Percentiles rank a stretch among this genome's conserved stretches.
Evolutionary conservation across 2,888 invertebrate genomes (phyloP).

Genomic region (Heliconius charithonia): DNA sequence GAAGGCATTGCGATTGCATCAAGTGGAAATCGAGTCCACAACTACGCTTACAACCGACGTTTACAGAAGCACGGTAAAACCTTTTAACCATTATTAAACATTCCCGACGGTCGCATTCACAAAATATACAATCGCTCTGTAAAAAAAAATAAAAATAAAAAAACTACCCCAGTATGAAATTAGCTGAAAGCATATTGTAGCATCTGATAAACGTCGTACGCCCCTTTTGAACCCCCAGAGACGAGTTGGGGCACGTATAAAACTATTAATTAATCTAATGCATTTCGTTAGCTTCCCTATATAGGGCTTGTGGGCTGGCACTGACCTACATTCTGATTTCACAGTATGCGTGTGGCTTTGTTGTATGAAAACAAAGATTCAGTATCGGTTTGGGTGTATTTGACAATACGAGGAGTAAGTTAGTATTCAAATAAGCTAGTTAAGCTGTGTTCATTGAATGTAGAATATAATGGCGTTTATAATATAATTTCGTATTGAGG

Average conservation of each 20-base stretch:
- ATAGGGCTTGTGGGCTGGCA: slow-evolving; percentile 39
- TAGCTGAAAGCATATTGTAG: slow-evolving; percentile 39
- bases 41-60: too few relatives aligned
- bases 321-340: slow-evolving; percentile 53
- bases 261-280: slow-evolving; percentile 56
- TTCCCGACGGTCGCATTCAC: neutral
- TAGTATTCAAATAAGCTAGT: neutral
- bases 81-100: slow-evolving; percentile 1
- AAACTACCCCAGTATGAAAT: slow-evolving; percentile 31
- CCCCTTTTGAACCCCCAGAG: slow-evolving; percentile 46
- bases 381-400: slow-evolving; percentile 32
- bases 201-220: slow-evolving; percentile 41
- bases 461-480: neutral
- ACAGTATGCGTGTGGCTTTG: slow-evolving; percentile 50
- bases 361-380: slow-evolving; percentile 49
- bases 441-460: neutral
- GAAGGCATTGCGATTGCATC: too few relatives aligned
- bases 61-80: neutral
- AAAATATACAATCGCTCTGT: slow-evolving; percentile 26
- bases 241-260: slow-evolving; percentile 46
- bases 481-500: too few relatives aligned
- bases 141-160: slow-evolving; percentile 4
- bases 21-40: too few relatives aligned
- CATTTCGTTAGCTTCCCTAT: slow-evolving; percentile 50
- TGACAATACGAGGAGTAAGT: slow-evolving; percentile 14